Evolutionary conservation across 1,140 invertebrate genomes (phyloP).

Genomic region (Coelopa frigida): DNA sequence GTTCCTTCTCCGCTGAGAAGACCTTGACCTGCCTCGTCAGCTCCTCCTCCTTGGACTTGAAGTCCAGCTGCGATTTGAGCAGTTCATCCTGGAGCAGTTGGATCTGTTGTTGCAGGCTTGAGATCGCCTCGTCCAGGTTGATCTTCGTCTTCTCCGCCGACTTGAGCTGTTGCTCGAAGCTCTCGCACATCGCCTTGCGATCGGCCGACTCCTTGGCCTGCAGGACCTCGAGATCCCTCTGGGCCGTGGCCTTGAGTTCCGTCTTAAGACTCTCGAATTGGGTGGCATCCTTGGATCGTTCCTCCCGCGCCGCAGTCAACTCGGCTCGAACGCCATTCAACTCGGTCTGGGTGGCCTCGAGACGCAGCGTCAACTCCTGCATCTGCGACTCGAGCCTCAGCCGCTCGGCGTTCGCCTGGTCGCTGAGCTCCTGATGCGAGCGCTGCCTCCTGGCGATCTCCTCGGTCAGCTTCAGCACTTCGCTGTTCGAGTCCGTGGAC

Average conservation of each 20-base stretch:
- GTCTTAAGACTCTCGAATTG: constrained; percentile 11
- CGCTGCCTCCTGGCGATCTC: constrained; percentile 25
- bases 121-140: constrained; percentile 11
- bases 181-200: constrained; percentile 17
- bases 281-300: background rate
- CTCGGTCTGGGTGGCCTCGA: constrained; percentile 18
- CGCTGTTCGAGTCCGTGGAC: constrained; percentile 21
- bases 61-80: constrained; percentile 16
- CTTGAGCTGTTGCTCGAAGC: constrained; percentile 16
- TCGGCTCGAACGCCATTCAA: constrained; percentile 5
- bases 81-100: constrained; percentile 19
- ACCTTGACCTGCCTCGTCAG: constrained; percentile 17
- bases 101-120: constrained; percentile 17
- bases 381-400: constrained; percentile 22
- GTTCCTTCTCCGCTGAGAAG: constrained; percentile 11
- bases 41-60: constrained; percentile 10
- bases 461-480: constrained; percentile 22
- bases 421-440: constrained; percentile 17
- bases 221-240: background rate
- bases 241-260: background rate
- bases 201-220: constrained; percentile 10
- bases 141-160: constrained; percentile 8
- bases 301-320: background rate
- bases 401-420: constrained; percentile 21
- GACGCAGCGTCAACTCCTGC: constrained; percentile 22